Base-by-base conservation (phyloP, 1,140 invertebrate genomes). In the Heliconius himera region DNA sequence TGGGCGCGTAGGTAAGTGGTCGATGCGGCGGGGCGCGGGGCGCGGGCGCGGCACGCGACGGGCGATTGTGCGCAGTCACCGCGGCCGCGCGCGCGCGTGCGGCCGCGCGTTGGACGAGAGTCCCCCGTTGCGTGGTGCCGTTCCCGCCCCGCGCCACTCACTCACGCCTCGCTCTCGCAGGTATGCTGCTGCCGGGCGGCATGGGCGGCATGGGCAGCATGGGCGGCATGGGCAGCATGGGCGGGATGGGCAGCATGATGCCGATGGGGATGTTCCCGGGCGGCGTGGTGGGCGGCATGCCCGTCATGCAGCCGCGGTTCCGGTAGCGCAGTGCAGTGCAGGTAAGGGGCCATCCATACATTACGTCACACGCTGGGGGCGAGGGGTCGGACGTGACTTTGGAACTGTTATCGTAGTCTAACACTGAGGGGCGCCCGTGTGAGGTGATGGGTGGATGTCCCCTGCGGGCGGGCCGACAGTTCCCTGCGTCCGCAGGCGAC, bases 241-340 rank as follows among this genome's bases (percentile, higher is more conserved):
- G 83, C 83, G 80, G 80, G 46, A 75, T 81, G 88, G 87, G 88
- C 81, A 89, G 91, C 74, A 83, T 92, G 86, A 89, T 92, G 91
- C 90, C 85, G 76, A 88, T 93, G 90, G 84, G 90, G 84, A 87
- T 92, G 91, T 92, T 93, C 88, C 90, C 90, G 77, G 89, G 91
- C 85, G 90, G 90, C 77, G 78, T 93, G 76, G 11, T 66, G 90
- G 90, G 33, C 83, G 60, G 60, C 60, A 66, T 90, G 82, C 81
- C 80, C 75, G 83, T 90, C 84, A 89, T 92, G 92, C 88, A 89
- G 90, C 92, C 90, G 83, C 91, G 92, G 81, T 93, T 82, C 90
- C 90, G 92, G 83, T 94, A 92, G 87, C 85, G 78, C 82, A 80
- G 54, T 22, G 54, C 49, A 51, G 49, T 56, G 70, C 81, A 85